Evolutionary conservation across 2,797 vertebrate genomes (phyloP), one percentile per base, ranked within the genome.

Genomic region (Caiman crocodilus): DNA sequence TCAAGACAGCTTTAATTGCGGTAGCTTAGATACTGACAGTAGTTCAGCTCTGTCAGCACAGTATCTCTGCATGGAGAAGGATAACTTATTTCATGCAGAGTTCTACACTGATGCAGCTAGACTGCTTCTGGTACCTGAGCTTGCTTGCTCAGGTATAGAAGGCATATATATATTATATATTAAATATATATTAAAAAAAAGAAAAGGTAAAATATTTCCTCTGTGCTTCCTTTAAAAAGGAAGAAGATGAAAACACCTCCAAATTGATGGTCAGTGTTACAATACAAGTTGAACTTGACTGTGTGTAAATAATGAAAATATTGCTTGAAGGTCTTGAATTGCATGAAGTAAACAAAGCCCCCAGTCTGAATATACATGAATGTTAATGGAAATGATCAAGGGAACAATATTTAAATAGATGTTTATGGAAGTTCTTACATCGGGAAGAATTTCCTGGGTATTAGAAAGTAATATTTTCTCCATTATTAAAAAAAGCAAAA

Each of bases 281-380:
- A 50, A 50, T 50, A 55, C 89, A 81, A 1, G 0, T 79, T 82
- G 67, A 94, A 75, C 23, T 87, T 61, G 59, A 83, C 25, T 85
- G 56, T 5, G 28, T 65, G 14, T 14, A 59, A 32, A 23, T 88
- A 78, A 85, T 88, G 92, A 88, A 90, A 93, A 74, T 91, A 88
- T 17, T 92, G 75, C 71, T 91, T 84, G 81, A 85, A 87, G 84
- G 28, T 56, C 32, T 21, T 21, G 65, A 69, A 23, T 69, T 5
- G 6, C 18, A 69, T 30, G 35, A 35, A 11, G 11, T 69, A 69
- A 32, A 69, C 65, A 35, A 69, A 69, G 32, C 65, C 11, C n/a
- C 30, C 32, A 67, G 17, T 67, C 65, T 67, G n/a, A 69, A 32
- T 69, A 35, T 18, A 32, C 18, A 13, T 35, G 30, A 71, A 71